Evolutionary conservation across 2,797 vertebrate genomes (phyloP).

Genomic region (Paratrypauchen microcephalus): DNA sequence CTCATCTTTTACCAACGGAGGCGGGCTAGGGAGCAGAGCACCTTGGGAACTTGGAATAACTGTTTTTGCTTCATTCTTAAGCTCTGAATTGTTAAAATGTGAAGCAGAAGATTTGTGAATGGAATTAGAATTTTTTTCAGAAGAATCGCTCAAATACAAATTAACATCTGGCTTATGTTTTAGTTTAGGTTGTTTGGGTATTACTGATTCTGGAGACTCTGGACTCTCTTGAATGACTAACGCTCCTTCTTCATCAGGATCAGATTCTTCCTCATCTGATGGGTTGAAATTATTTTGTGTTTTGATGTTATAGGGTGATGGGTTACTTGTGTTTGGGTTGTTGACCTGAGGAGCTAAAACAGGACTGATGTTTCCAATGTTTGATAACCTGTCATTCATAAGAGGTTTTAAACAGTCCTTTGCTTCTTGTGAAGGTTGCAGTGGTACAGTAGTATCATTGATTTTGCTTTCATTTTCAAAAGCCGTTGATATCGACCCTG

Average conservation of each 20-base stretch:
- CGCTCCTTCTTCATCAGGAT: constrained; percentile 73
- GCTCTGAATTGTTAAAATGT: constrained; percentile 39
- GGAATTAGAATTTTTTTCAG: constrained; percentile 43
- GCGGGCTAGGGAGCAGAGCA: constrained; percentile 21
- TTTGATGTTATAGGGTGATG: constrained; percentile 31
- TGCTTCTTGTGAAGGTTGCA: constrained; percentile 37
- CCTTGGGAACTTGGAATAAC: constrained; percentile 6
- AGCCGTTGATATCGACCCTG: constrained; percentile 48
- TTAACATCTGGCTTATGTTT: constrained; percentile 50
- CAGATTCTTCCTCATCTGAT: constrained; percentile 62
- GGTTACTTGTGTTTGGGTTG: constrained; percentile 5
- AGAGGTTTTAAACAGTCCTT: constrained; percentile 60
- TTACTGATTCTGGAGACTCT: constrained; percentile 61
- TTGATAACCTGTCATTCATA: constrained; percentile 42
- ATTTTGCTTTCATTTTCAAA: constrained; percentile 29
- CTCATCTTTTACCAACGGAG: constrained; percentile 54
- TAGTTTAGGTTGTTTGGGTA: constrained; percentile 54
- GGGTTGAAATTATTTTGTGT: constrained; percentile 43
- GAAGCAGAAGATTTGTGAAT: constrained; percentile 24
- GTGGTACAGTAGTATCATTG: constrained; percentile 16
- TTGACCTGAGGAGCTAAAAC: constrained; percentile 42
- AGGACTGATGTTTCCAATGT: constrained; percentile 10
- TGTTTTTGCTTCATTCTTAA: constrained; percentile 21
- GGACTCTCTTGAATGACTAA: constrained; percentile 78
- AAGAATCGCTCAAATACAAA: constrained; percentile 34